phyloP scores from a whole-genome alignment of 2,797 vertebrate genomes.

The Sebastes diploproa region DNA sequence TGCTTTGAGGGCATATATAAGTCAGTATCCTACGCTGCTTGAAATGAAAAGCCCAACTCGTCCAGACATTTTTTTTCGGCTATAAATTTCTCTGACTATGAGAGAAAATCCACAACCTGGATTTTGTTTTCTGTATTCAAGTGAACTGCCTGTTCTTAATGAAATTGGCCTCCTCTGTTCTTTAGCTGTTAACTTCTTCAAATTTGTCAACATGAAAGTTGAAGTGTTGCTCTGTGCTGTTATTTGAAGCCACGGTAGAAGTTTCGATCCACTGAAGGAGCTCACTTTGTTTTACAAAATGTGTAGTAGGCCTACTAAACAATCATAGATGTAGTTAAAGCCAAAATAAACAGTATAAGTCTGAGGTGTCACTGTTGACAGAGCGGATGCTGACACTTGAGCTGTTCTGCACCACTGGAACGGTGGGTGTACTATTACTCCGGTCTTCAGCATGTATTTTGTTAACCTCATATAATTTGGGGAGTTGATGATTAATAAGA shows the following conservation, averaged over 20 bases:
- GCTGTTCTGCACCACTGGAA: constrained; percentile 15
- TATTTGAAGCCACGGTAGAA: background rate
- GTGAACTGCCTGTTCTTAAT: constrained; percentile 48
- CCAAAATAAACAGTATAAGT: constrained; percentile 14
- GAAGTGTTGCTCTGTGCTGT: too few relatives aligned
- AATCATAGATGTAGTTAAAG: background rate
- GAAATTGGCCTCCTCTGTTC: constrained; percentile 22
- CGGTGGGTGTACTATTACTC: constrained; percentile 2
- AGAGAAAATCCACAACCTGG: constrained; percentile 37
- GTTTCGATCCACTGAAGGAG: background rate
- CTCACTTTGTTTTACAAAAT: constrained; percentile 9
- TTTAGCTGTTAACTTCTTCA: too few relatives aligned
- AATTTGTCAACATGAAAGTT: too few relatives aligned
- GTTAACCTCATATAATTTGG: background rate
- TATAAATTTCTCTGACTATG: background rate
- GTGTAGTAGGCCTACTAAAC: background rate
- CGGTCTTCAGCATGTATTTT: background rate
- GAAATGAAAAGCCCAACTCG: constrained; percentile 13
- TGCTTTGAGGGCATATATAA: constrained; percentile 67
- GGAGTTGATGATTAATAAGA: background rate
- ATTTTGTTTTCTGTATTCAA: constrained; percentile 41
- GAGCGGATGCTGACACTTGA: constrained; percentile 7
- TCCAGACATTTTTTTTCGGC: background rate
- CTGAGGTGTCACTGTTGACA: constrained; percentile 16
- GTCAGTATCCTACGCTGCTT: constrained; percentile 36